Evolutionary conservation across 2,113 vertebrate genomes (phyloP).

Genomic region (Coregonus clupeaformis): DNA sequence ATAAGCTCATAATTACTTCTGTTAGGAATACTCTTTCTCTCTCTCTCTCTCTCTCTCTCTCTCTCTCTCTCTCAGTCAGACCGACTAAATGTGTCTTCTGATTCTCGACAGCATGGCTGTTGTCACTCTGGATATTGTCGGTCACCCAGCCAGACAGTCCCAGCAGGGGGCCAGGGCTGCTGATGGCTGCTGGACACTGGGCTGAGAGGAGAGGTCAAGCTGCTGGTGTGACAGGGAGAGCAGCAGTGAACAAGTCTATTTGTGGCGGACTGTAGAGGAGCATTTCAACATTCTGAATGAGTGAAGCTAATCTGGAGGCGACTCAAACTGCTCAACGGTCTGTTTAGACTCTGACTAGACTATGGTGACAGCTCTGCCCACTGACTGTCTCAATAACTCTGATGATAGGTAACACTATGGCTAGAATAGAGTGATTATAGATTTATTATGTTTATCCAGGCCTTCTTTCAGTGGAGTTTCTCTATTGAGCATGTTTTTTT

Average conservation of each 20-base stretch:
- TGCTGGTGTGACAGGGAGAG: constrained; percentile 15
- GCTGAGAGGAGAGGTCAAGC: constrained; percentile 1
- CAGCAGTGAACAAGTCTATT: constrained; percentile 32
- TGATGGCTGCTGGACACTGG: not conserved
- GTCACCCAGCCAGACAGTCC: not conserved
- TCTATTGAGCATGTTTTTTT: too few species aligned
- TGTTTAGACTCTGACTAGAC: constrained; percentile 7
- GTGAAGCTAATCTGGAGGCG: not conserved
- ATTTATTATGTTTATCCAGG: too few species aligned
- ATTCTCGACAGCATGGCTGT: not conserved
- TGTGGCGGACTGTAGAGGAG: constrained; percentile 6
- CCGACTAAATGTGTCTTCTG: too few species aligned
- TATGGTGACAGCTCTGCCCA: not conserved
- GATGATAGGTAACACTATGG: too few species aligned
- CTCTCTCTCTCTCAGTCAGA: not conserved
- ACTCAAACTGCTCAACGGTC: not conserved
- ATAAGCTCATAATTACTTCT: not conserved
- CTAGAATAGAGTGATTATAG: too few species aligned
- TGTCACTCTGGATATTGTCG: constrained; percentile 13
- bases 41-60: not conserved
- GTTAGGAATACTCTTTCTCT: too few species aligned
- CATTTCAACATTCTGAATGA: constrained; percentile 20
- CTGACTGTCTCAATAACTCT: not conserved
- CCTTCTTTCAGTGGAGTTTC: too few species aligned
- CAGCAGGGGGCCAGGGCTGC: not conserved